phyloP scores from a whole-genome alignment of 2,888 invertebrate species.

The Eurois occulta region DNA sequence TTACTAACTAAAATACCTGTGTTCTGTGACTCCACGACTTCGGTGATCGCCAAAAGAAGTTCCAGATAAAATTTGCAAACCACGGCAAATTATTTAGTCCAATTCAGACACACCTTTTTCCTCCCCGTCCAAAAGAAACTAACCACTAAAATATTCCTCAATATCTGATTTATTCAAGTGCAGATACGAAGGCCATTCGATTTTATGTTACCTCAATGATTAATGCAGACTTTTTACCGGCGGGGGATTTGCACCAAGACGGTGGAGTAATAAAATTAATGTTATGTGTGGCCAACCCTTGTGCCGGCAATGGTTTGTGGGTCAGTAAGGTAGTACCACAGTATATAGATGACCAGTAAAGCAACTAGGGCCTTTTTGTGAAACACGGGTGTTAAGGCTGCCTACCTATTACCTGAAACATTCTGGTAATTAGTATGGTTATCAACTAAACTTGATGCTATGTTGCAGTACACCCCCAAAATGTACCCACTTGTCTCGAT shows the following conservation, averaged over 20 bases:
- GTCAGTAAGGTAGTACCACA: slow-evolving; percentile 32
- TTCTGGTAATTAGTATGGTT: no score
- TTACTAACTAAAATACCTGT: not conserved
- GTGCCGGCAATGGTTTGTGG: slow-evolving; percentile 38
- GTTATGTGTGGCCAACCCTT: slow-evolving; percentile 48
- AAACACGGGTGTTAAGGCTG: not conserved
- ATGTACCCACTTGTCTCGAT: not conserved
- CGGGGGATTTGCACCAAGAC: slow-evolving; percentile 51
- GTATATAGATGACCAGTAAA: not conserved
- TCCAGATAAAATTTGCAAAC: not conserved
- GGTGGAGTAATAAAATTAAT: slow-evolving; percentile 60
- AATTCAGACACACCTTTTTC: not conserved
- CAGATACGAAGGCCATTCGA: slow-evolving; percentile 54
- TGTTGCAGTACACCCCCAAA: no score
- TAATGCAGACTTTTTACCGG: slow-evolving; percentile 61
- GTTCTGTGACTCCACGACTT: not conserved
- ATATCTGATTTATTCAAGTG: slow-evolving; percentile 62
- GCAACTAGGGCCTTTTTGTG: not conserved
- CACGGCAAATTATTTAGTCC: slow-evolving; percentile 33
- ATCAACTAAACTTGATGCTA: no score
- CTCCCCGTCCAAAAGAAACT: slow-evolving; percentile 5
- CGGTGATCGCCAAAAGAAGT: no score
- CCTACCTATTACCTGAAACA: not conserved
- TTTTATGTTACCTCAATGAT: slow-evolving; percentile 65
- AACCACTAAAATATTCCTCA: slow-evolving; percentile 56